Percentiles rank a stretch among this genome's conserved stretches.
Evolutionary conservation across 64 coral and sea anemone species (phyloP).

Genomic region (Pachyseris speciosa): DNA sequence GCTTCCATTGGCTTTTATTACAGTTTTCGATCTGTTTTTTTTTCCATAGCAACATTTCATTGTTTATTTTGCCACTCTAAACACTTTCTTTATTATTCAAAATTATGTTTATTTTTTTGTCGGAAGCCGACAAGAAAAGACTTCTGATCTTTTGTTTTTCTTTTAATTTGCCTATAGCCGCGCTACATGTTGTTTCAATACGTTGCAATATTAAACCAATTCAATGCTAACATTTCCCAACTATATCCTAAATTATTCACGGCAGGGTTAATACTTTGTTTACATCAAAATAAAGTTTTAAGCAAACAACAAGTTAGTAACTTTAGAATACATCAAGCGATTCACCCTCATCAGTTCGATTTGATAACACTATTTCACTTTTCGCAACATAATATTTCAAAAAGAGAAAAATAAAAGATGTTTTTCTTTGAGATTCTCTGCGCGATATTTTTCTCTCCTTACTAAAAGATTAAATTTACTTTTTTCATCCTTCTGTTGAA

Average conservation of each 20-base stretch:
- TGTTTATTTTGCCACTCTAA: not conserved
- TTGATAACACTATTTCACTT: not conserved
- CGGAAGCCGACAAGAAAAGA: not conserved
- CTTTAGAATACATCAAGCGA: not conserved
- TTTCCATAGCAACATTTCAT: not conserved
- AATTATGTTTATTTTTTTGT: constrained; percentile 26
- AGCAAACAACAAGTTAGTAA: not conserved
- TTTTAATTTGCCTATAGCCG: not conserved
- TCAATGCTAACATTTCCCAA: not conserved
- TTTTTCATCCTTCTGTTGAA: not conserved
- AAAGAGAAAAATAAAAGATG: not conserved
- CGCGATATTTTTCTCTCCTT: not conserved
- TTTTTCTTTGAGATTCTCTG: not conserved
- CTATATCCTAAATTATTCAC: too few relatives aligned
- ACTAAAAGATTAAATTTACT: not conserved
- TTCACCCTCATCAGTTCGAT: not conserved
- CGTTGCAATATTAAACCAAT: not conserved
- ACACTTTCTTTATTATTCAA: constrained; percentile 1
- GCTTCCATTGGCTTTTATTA: not conserved
- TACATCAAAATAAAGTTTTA: not conserved
- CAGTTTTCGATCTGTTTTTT: too few relatives aligned
- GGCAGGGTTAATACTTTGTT: not conserved
- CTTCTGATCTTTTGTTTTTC: not conserved
- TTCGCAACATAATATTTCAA: not conserved
- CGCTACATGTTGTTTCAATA: not conserved